Percentiles rank a stretch among this genome's conserved stretches.
Evolutionary conservation across 2,888 invertebrate species (phyloP).

Genomic region (Melanchra persicariae): DNA sequence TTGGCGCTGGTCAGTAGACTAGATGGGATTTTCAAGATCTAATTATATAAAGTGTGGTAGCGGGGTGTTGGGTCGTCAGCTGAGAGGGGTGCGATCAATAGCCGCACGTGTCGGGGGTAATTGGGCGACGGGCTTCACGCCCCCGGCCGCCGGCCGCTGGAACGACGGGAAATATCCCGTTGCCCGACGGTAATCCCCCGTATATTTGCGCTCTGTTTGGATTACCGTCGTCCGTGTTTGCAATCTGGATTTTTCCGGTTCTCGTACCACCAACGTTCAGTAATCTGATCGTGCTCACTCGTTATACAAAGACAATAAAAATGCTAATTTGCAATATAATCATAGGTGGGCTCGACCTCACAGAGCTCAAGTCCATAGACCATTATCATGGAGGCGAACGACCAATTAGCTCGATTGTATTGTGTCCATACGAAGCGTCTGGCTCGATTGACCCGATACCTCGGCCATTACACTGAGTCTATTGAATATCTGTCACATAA

Average conservation of each 20-base stretch:
- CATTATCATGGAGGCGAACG: constrained; percentile 71
- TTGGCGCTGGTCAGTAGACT: constrained; percentile 40
- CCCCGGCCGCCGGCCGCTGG: constrained; percentile 47
- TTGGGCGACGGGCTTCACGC: constrained; percentile 64
- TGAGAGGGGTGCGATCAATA: constrained; percentile 74
- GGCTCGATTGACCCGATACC: constrained; percentile 77
- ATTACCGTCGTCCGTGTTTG: constrained; percentile 67
- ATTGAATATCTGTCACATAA: constrained; percentile 67
- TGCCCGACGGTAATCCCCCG: constrained; percentile 55
- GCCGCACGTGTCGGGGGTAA: constrained; percentile 72
- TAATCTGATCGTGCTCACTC: constrained; percentile 27
- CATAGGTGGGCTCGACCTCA: constrained; percentile 62
- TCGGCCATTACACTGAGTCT: constrained; percentile 64
- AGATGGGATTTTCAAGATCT: constrained; percentile 37
- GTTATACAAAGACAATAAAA: constrained; percentile 55
- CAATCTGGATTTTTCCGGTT: constrained; percentile 57
- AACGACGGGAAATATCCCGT: constrained; percentile 59
- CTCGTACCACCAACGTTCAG: constrained; percentile 13
- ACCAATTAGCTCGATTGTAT: constrained; percentile 78
- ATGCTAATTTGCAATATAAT: constrained; percentile 67
- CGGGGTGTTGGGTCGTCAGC: constrained; percentile 45
- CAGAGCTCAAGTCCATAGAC: constrained; percentile 59
- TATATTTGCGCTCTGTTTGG: constrained; percentile 65
- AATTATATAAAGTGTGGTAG: constrained; percentile 22
- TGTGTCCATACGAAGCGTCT: constrained; percentile 70